Percentiles rank a stretch among this genome's conserved stretches.
Evolutionary conservation across 2,888 invertebrate genomes (phyloP).

Genomic region (Dysmachus trigonus): DNA sequence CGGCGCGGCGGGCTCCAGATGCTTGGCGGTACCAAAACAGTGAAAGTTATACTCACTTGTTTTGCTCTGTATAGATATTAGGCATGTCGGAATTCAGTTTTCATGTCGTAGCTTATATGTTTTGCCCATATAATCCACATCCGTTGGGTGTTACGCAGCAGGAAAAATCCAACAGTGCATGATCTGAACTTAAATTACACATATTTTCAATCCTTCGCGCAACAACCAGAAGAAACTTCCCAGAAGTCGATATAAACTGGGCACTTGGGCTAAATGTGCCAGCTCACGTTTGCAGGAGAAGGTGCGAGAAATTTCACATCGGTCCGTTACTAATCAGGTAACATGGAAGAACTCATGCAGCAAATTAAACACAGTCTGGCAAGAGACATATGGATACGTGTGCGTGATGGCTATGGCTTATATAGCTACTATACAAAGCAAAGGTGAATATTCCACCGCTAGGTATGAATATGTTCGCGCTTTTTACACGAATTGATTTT

Average conservation of each 20-base stretch:
- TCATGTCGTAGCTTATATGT: neutral
- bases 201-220: neutral
- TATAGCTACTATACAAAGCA: too few species aligned
- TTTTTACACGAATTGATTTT: conserved; percentile 15
- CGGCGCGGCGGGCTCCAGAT: neutral
- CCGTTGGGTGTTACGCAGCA: neutral
- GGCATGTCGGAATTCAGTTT: neutral
- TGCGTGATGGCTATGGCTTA: neutral
- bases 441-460: neutral
- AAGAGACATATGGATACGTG: neutral
- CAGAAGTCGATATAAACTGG: neutral
- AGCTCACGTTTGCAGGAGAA: neutral
- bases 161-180: neutral
- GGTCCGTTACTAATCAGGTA: conserved; percentile 32
- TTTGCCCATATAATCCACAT: neutral
- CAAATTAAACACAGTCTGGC: conserved; percentile 34
- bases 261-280: neutral
- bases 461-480: neutral
- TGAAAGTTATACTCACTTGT: neutral
- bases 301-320: conserved; percentile 36
- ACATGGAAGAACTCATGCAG: conserved; percentile 34
- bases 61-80: neutral
- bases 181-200: neutral
- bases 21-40: neutral
- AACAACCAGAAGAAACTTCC: neutral